Percentiles rank a stretch among this genome's conserved stretches.
These are phyloP conservation scores for Tricholauxania praeusta DNA, from an alignment of 2,888 invertebrate genomes.

Conservation along the genomic window DNA sequence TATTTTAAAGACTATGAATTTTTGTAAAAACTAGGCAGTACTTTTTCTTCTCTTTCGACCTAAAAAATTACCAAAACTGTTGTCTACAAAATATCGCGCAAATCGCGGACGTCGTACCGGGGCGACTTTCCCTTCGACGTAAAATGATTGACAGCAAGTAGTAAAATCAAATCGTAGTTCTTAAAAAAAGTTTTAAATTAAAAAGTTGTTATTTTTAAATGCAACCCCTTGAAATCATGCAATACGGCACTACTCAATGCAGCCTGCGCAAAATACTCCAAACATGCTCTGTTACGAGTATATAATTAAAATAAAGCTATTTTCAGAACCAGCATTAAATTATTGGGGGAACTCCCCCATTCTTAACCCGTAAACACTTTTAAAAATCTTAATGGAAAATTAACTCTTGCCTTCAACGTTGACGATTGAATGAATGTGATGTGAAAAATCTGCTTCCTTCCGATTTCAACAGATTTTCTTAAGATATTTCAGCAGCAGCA, in stretches of 20 bases:
- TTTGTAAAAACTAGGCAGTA: too few relatives aligned
- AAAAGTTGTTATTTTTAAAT: slow-evolving; percentile 6
- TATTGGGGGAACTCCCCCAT: background rate
- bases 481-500: background rate
- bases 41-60: too few relatives aligned
- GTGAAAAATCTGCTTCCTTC: slow-evolving; percentile 10
- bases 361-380: background rate
- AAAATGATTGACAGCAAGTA: background rate
- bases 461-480: background rate
- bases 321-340: slow-evolving; percentile 12
- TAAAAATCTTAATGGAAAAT: slow-evolving; percentile 5
- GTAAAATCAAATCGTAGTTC: background rate
- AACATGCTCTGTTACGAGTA: background rate
- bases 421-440: background rate
- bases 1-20: too few relatives aligned
- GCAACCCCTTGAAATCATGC: background rate
- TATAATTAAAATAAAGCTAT: background rate
- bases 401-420: slow-evolving; percentile 24
- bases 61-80: too few relatives aligned
- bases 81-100: too few relatives aligned
- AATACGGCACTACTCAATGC: background rate
- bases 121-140: too few relatives aligned
- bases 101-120: too few relatives aligned
- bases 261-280: background rate
- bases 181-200: background rate